Evolutionary conservation across 2,888 invertebrate species (phyloP).

Genomic region (Machimus rusticus): DNA sequence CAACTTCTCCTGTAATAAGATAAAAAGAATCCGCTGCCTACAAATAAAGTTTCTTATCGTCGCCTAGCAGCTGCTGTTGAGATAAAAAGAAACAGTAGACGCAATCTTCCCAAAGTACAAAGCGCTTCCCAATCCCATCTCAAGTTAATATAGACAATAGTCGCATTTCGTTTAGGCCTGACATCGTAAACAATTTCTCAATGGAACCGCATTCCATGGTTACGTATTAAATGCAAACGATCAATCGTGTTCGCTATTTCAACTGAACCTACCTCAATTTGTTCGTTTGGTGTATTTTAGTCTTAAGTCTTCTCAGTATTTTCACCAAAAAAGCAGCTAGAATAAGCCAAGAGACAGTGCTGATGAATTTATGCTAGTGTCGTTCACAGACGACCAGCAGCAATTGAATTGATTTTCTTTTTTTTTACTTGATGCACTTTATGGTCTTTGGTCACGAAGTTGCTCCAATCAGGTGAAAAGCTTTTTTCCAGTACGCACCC

Average conservation of each 20-base stretch:
- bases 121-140: neutral
- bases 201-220: neutral
- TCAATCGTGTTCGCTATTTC: neutral
- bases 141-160: neutral
- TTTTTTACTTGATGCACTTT: neutral
- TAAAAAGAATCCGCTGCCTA: neutral
- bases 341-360: neutral
- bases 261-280: constrained; percentile 7
- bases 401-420: neutral
- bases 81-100: neutral
- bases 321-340: neutral
- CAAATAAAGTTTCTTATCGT: neutral
- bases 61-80: neutral
- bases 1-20: neutral
- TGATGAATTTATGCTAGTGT: neutral
- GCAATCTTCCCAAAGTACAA: neutral
- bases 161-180: neutral
- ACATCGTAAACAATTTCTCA: neutral
- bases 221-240: neutral
- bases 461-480: neutral
- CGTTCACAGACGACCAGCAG: neutral
- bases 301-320: neutral
- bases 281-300: neutral
- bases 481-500: neutral
- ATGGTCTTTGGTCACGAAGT: neutral